Conservation (phyloP, 2,888 invertebrate species). For the Mechanitis mazaeus region DNA sequence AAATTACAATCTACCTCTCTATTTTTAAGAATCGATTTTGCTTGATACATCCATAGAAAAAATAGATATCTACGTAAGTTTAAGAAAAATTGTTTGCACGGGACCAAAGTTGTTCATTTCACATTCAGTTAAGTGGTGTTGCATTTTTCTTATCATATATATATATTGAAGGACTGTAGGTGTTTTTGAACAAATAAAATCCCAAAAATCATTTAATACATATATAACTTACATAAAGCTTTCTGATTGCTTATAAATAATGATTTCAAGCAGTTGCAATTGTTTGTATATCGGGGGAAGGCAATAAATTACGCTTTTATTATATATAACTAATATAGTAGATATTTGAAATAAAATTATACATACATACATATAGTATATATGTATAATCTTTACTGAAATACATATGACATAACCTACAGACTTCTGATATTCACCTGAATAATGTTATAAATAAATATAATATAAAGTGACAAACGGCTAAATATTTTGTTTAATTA, state of each 20-base stretch:
- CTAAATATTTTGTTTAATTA: conserved; percentile 43
- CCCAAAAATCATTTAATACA: not conserved
- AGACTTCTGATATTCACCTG: conserved; percentile 24
- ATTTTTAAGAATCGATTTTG: conserved; percentile 56
- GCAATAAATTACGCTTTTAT: conserved; percentile 83
- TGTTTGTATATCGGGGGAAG: conserved; percentile 77
- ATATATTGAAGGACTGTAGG: conserved; percentile 5
- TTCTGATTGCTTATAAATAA: conserved; percentile 3
- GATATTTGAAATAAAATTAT: not conserved
- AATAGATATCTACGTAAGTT: conserved; percentile 36
- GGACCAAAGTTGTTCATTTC: conserved; percentile 54
- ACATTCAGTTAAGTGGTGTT: conserved; percentile 18
- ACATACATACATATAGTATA: conserved; percentile 20
- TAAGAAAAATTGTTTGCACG: conserved; percentile 36
- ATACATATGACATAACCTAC: conserved; percentile 21
- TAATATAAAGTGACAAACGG: conserved; percentile 39
- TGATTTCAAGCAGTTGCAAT: conserved; percentile 40
- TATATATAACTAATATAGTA: conserved; percentile 51
- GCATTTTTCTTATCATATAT: conserved; percentile 3
- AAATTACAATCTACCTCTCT: conserved; percentile 76
- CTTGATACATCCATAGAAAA: conserved; percentile 39
- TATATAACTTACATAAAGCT: not conserved
- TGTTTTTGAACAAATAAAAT: not conserved
- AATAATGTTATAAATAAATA: conserved; percentile 26
- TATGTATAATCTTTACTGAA: conserved; percentile 28